These are phyloP conservation scores for Netelia fuscicornis DNA, from an alignment of 2,888 invertebrate genomes.

Conservation along the genomic window DNA sequence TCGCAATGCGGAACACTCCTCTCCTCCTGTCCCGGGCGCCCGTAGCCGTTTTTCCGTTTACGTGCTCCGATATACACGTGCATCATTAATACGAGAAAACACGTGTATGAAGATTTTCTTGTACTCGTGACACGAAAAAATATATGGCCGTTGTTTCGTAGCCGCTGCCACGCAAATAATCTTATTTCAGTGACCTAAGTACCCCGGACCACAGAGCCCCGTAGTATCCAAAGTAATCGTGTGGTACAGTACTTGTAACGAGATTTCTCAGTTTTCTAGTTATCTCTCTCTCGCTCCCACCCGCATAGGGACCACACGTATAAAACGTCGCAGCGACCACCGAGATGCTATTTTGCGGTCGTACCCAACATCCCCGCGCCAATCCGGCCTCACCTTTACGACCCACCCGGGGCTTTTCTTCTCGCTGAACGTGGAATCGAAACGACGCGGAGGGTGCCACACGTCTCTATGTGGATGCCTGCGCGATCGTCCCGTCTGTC, in stretches of 20 bases:
- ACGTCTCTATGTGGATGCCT: conserved; percentile 9
- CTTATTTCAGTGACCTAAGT: neutral
- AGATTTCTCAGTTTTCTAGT: conserved; percentile 57
- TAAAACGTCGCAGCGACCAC: conserved; percentile 8
- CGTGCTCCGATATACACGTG: neutral
- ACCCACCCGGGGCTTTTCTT: conserved; percentile 12
- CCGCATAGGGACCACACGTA: neutral
- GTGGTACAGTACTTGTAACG: conserved; percentile 17
- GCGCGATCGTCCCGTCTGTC: neutral
- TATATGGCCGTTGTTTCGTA: neutral
- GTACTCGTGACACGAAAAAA: neutral
- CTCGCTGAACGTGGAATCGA: conserved; percentile 24
- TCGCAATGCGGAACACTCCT: neutral
- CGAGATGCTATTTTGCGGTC: conserved; percentile 2
- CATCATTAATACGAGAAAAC: neutral
- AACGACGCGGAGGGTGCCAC: conserved; percentile 13
- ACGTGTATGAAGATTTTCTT: neutral
- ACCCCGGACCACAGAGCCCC: neutral
- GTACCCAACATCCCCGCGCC: neutral
- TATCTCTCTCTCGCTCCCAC: conserved; percentile 36
- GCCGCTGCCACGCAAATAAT: neutral
- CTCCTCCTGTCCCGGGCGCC: neutral
- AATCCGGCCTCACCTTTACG: conserved; percentile 20
- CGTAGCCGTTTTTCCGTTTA: neutral
- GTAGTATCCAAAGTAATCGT: conserved; percentile 2